phyloP scores from a whole-genome alignment of 2,888 invertebrate species.

The Dusona sp. region DNA sequence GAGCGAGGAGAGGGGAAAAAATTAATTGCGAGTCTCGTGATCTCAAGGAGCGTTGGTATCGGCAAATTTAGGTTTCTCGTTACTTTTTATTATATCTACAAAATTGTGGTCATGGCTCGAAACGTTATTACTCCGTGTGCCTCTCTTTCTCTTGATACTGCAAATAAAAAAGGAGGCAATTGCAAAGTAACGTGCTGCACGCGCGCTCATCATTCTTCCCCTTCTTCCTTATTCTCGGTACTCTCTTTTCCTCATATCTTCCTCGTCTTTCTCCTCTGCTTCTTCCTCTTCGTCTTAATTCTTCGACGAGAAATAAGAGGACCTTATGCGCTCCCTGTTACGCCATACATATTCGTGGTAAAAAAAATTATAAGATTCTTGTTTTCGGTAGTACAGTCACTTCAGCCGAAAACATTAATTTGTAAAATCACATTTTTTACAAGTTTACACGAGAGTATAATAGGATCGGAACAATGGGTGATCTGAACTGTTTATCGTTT shows the following conservation, averaged over 20 bases:
- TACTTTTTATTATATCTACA: conserved; percentile 67
- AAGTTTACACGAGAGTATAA: background rate
- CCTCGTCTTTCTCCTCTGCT: conserved; percentile 14
- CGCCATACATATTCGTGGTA: conserved; percentile 40
- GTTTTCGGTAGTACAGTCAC: conserved; percentile 31
- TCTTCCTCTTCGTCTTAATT: conserved; percentile 45
- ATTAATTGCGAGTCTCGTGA: conserved; percentile 47
- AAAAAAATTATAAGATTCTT: conserved; percentile 36
- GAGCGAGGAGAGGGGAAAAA: conserved; percentile 16
- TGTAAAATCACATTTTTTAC: background rate
- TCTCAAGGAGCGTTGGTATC: conserved; percentile 46
- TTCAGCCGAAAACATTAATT: background rate
- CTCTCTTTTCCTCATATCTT: conserved; percentile 39
- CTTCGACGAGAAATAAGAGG: conserved; percentile 30
- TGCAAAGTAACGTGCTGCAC: conserved; percentile 66
- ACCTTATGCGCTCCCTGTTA: conserved; percentile 35
- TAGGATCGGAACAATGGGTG: too few species aligned
- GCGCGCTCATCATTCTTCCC: conserved; percentile 53
- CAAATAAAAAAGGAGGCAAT: conserved; percentile 44
- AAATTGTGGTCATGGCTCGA: conserved; percentile 57
- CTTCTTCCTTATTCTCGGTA: conserved; percentile 5
- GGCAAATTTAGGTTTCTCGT: conserved; percentile 66
- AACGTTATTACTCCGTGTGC: conserved; percentile 18
- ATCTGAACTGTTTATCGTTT: background rate
- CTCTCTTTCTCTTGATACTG: conserved; percentile 38